These are phyloP conservation scores for Pomatorhinus ruficollis DNA, from an alignment of 2,113 vertebrate species.

Conservation along the genomic window DNA sequence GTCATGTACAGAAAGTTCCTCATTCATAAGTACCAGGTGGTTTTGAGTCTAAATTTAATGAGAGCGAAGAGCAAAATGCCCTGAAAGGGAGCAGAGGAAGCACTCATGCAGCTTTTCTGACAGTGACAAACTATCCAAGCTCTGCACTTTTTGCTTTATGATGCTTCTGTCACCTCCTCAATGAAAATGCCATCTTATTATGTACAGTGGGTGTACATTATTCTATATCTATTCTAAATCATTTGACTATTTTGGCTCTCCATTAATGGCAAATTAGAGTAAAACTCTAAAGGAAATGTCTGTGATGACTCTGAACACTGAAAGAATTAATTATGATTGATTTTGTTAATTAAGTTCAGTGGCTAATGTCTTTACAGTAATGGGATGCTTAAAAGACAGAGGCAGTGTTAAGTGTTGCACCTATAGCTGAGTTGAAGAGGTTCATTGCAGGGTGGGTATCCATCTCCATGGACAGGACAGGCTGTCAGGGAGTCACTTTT, in stretches of 20 bases:
- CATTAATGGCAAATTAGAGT: constrained; percentile 71
- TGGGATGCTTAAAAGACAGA: constrained; percentile 65
- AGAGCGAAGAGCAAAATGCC: neutral
- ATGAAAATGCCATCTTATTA: constrained; percentile 57
- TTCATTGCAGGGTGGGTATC: neutral
- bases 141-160: constrained; percentile 42
- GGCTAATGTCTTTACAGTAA: constrained; percentile 71
- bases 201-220: constrained; percentile 55
- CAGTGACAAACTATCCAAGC: constrained; percentile 19
- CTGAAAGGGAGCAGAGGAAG: constrained; percentile 23
- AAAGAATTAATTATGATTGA: constrained; percentile 77
- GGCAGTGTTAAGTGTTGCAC: constrained; percentile 42
- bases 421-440: constrained; percentile 21
- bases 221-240: constrained; percentile 64
- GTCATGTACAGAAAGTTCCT: constrained; percentile 1
- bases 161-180: constrained; percentile 34
- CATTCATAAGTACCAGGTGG: neutral
- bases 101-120: neutral
- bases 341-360: constrained; percentile 75
- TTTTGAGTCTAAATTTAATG: constrained; percentile 23
- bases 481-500: neutral
- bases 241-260: constrained; percentile 67
- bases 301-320: constrained; percentile 40
- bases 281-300: constrained; percentile 70
- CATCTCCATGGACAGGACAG: neutral